phyloP scores from a whole-genome alignment of 2,888 invertebrate genomes.

The Ryuthela nishihirai region DNA sequence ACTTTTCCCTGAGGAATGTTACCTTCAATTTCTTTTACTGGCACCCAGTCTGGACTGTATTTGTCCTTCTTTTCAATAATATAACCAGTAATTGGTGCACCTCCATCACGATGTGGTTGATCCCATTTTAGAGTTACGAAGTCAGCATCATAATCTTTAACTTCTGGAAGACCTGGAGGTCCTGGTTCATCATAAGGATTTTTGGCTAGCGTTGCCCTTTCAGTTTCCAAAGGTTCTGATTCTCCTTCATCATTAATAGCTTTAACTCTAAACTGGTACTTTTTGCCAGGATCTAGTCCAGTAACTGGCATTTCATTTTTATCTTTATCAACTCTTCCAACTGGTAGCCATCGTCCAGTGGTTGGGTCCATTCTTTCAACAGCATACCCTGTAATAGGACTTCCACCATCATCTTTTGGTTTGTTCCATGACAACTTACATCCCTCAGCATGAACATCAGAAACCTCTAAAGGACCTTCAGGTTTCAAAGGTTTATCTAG shows the following conservation, averaged over 20 bases:
- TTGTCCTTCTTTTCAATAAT: constrained; percentile 57
- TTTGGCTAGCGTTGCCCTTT: constrained; percentile 84
- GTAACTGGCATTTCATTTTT: constrained; percentile 55
- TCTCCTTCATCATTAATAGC: constrained; percentile 61
- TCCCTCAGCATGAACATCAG: constrained; percentile 73
- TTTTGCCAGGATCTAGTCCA: constrained; percentile 55
- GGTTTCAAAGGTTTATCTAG: constrained; percentile 72
- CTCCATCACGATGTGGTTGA: constrained; percentile 88
- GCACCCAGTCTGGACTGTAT: constrained; percentile 62
- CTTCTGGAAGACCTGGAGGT: constrained; percentile 85
- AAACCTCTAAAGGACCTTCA: constrained; percentile 82
- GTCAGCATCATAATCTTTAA: constrained; percentile 93
- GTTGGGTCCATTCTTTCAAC: constrained; percentile 90
- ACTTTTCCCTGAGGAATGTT: constrained; percentile 70
- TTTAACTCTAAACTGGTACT: constrained; percentile 58
- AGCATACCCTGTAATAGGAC: constrained; percentile 82
- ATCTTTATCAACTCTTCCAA: constrained; percentile 64
- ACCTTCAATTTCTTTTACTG: constrained; percentile 66
- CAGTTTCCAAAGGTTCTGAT: constrained; percentile 84
- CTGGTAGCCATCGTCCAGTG: constrained; percentile 89
- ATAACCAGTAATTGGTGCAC: constrained; percentile 83
- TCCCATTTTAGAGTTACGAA: constrained; percentile 94
- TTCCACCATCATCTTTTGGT: constrained; percentile 92
- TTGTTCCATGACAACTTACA: constrained; percentile 87
- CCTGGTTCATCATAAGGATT: constrained; percentile 96